Evolutionary conservation across 2,797 vertebrate species (phyloP).

Genomic region (Enteromius paludinosus): DNA sequence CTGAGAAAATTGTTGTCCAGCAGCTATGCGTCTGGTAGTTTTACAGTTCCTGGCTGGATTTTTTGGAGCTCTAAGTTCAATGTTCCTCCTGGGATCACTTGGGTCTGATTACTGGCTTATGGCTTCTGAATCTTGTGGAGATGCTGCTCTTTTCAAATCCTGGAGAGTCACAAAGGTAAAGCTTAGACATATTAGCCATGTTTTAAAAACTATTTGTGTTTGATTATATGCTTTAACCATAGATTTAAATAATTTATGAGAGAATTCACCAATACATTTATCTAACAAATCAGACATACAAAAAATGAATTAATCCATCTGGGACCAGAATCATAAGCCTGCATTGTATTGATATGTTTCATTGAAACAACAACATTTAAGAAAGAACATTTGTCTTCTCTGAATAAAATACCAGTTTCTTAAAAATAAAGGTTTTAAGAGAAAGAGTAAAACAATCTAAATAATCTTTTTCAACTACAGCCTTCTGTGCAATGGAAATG

Average conservation of each 20-base stretch:
- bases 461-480: background rate
- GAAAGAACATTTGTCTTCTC: background rate
- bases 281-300: background rate
- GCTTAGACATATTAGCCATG: background rate
- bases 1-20: background rate
- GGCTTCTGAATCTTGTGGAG: slow-evolving; percentile 80
- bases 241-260: background rate
- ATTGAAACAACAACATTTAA: background rate
- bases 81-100: slow-evolving; percentile 84
- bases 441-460: background rate
- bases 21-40: slow-evolving; percentile 77
- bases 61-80: slow-evolving; percentile 81
- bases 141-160: slow-evolving; percentile 3
- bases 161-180: slow-evolving; percentile 46
- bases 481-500: background rate
- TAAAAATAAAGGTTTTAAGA: background rate
- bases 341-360: background rate
- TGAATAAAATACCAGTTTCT: background rate
- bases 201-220: background rate
- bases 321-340: background rate
- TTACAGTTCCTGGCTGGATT: slow-evolving; percentile 84
- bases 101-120: slow-evolving; percentile 94
- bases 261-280: background rate
- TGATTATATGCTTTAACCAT: background rate
- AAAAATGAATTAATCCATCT: background rate